Evolutionary conservation across 37 sponge, comb jelly and placozoan genomes (phyloP).

Genomic region (Dysidea cf. avara): DNA sequence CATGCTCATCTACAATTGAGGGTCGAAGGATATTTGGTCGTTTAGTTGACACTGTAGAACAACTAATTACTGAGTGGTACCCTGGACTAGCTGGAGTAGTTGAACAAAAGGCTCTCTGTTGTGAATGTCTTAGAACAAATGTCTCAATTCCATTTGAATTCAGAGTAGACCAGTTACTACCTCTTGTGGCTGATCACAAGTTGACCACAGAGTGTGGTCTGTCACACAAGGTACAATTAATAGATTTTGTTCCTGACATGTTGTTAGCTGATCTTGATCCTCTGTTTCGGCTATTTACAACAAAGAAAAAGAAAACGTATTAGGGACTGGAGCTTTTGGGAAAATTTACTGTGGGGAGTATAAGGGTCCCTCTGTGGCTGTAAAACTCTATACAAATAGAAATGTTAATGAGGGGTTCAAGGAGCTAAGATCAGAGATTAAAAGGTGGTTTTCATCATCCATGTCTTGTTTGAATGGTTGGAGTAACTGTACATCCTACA

Average conservation of each 20-base stretch:
- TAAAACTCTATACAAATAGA: conserved; percentile 52
- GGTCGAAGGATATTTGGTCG: conserved; percentile 45
- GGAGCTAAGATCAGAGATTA: conserved; percentile 59
- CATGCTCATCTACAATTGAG: conserved; percentile 25
- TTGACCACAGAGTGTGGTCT: conserved; percentile 34
- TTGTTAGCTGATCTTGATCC: too few species aligned
- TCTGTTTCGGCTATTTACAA: conserved; percentile 48
- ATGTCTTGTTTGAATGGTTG: conserved; percentile 76
- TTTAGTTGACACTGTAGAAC: too few species aligned
- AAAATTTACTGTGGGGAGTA: conserved; percentile 62
- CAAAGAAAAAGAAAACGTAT: conserved; percentile 32
- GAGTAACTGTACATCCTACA: conserved; percentile 61
- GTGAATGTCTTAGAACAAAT: conserved; percentile 35
- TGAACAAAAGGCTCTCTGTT: conserved; percentile 43
- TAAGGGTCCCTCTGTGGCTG: conserved; percentile 70
- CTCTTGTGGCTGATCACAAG: conserved; percentile 7
- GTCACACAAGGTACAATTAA: conserved; percentile 49
- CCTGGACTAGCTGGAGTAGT: conserved; percentile 53
- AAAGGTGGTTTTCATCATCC: conserved; percentile 66
- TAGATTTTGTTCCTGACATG: conserved; percentile 76
- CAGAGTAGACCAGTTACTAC: conserved; percentile 16
- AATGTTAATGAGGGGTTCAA: conserved; percentile 43
- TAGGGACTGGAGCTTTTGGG: too few species aligned
- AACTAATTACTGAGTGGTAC: too few species aligned
- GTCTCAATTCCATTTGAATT: conserved; percentile 28